A percentile compares a stretch with the other conserved stretches of the same genome.
Conservation (phyloP, 2,797 vertebrate species). For the Iguana delicatissima region DNA sequence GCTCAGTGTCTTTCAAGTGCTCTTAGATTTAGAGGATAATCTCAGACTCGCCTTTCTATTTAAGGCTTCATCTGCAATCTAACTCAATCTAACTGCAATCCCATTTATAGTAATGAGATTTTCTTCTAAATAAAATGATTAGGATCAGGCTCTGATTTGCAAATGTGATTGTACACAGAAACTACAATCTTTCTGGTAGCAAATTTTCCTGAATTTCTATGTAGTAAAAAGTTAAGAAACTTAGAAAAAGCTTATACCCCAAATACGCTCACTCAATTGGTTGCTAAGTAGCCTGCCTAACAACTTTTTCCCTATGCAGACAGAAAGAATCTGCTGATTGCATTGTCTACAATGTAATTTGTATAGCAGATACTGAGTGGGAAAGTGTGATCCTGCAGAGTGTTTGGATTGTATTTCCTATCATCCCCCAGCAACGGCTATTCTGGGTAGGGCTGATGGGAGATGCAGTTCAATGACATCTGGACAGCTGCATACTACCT, state of each 20-base stretch:
- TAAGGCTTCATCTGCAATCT: not conserved
- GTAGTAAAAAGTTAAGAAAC: not conserved
- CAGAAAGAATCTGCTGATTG: not conserved
- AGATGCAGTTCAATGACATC: no score
- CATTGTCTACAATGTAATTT: not conserved
- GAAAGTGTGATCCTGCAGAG: no score
- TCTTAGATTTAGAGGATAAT: conserved; percentile 8
- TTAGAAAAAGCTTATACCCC: not conserved
- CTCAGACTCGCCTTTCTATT: not conserved
- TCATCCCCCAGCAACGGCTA: no score
- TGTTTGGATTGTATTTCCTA: no score
- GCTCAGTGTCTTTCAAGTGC: not conserved
- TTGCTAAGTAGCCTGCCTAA: not conserved
- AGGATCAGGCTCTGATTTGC: not conserved
- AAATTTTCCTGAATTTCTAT: not conserved
- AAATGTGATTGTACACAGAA: not conserved
- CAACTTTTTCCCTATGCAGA: not conserved
- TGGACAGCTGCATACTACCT: no score
- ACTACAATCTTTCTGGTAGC: not conserved
- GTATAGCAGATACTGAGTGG: not conserved
- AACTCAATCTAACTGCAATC: not conserved
- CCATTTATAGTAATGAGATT: not conserved
- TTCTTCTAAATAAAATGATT: not conserved
- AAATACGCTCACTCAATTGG: not conserved
- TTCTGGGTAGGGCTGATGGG: no score